Evolutionary conservation across 2,888 invertebrate genomes (phyloP).

Genomic region (Ichneumon xanthorius): DNA sequence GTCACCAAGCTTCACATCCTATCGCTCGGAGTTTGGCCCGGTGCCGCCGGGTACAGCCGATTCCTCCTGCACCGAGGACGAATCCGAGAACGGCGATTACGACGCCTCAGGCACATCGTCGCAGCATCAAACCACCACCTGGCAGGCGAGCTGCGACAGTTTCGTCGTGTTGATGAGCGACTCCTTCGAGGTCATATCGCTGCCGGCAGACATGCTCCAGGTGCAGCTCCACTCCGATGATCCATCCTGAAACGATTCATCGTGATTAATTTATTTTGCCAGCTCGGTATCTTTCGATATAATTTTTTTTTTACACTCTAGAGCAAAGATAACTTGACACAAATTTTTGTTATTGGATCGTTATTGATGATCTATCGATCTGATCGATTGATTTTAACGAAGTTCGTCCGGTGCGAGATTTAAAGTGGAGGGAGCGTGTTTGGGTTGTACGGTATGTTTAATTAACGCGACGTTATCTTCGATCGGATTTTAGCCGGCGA

Average conservation of each 20-base stretch:
- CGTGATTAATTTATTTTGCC: no score
- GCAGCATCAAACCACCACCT: constrained; percentile 61
- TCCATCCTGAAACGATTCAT: not conserved
- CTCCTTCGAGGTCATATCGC: constrained; percentile 84
- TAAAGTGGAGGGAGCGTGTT: not conserved
- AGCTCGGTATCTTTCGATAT: not conserved
- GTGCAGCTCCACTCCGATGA: constrained; percentile 68
- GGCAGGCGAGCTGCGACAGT: constrained; percentile 76
- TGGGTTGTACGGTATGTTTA: constrained; percentile 15
- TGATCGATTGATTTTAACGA: no score
- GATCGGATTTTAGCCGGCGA: constrained; percentile 89
- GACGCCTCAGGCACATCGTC: constrained; percentile 57
- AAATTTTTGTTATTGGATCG: not conserved
- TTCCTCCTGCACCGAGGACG: constrained; percentile 70
- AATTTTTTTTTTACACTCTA: not conserved
- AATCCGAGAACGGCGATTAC: constrained; percentile 61
- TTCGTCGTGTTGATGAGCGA: constrained; percentile 85
- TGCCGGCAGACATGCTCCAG: constrained; percentile 84
- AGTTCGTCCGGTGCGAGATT: no score
- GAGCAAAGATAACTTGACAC: not conserved
- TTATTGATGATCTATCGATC: no score
- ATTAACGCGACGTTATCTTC: constrained; percentile 53
- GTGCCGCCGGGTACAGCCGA: constrained; percentile 72
- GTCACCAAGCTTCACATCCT: constrained; percentile 82
- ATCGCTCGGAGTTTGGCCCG: constrained; percentile 82